Evolutionary conservation across 2,888 invertebrate genomes (phyloP), one percentile per base, ranked within the genome.

Genomic region (Emmelina monodactyla): DNA sequence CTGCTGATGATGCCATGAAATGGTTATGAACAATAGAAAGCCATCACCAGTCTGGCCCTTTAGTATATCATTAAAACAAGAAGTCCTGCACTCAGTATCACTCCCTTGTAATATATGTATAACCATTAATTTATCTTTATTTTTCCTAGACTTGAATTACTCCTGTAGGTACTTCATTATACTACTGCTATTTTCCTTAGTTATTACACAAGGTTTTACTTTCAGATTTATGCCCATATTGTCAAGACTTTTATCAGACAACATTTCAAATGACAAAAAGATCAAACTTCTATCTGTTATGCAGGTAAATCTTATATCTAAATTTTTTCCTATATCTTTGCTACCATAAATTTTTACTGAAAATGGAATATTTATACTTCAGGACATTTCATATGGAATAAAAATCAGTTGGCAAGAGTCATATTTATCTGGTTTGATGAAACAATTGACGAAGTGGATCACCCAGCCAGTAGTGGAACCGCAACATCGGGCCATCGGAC

Each of bases 361-460:
- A n/a, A n/a, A n/a, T n/a, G n/a, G n/a, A n/a, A n/a, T n/a, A n/a
- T 9, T 14, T 14, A 33, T 11, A 15, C 37, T 73, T 22, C 68
- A 90, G 83, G 89, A 90, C 53, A 75, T 92, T 38, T 88, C 91
- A 0, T 90, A 89, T 48, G 91, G 91, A 16, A 88, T 91, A 12
- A 86, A 85, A 56, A 88, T 92, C 15, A 85, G 84, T 5, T 91
- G 91, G 90, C 89, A 90, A 58, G 89, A 91, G 51, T 88, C 90
- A 0, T 88, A 91, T 58, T 69, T 92, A 28, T 67, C 85, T 0
- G 80, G 83, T 40, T 66, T 92, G 7, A 84, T 91, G 62, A 82
- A 85, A 36, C 85, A 83, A 13, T 62, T 91, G 1, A 85, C 88
- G 0, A 83, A 85, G 16, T 87, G 88, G 83, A 83, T 89, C 32